Conservation (phyloP, 2,113 vertebrate species). For the Esox niger region DNA sequence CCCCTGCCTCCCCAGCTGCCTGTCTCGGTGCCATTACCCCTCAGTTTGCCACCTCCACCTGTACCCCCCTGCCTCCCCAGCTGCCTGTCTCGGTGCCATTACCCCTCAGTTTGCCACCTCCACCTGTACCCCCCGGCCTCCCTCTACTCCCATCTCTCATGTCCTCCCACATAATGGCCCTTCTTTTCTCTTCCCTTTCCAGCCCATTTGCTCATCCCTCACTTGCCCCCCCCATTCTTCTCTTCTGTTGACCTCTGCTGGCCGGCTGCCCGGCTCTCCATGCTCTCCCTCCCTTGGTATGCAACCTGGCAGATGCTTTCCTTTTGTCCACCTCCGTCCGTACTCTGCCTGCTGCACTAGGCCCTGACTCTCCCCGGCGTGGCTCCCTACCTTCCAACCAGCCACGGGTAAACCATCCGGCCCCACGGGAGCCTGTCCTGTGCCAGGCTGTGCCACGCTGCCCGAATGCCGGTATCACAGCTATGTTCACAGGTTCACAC, state of each 20-base stretch:
- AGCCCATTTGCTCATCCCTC: background rate
- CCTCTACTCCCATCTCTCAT: background rate
- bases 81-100: too few species aligned
- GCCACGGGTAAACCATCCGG: conserved; percentile 4
- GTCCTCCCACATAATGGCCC: background rate
- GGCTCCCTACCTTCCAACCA: background rate
- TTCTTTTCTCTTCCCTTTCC: background rate
- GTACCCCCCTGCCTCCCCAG: too few species aligned
- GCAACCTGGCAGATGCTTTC: background rate
- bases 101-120: too few species aligned
- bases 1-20: too few species aligned
- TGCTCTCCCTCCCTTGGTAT: background rate
- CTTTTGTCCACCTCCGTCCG: background rate
- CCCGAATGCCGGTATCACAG: background rate
- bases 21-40: too few species aligned
- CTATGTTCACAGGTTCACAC: background rate
- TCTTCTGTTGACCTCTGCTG: background rate
- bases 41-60: too few species aligned
- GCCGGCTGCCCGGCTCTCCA: background rate
- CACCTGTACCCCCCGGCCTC: too few species aligned
- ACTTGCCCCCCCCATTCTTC: background rate
- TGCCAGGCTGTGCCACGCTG: background rate
- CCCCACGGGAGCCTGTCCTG: conserved; percentile 5
- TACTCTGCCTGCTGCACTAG: background rate
- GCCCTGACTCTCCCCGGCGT: background rate